These are phyloP conservation scores for Drosophila bipectinata DNA, from an alignment of 1,140 invertebrate species.

Conservation along the genomic window DNA sequence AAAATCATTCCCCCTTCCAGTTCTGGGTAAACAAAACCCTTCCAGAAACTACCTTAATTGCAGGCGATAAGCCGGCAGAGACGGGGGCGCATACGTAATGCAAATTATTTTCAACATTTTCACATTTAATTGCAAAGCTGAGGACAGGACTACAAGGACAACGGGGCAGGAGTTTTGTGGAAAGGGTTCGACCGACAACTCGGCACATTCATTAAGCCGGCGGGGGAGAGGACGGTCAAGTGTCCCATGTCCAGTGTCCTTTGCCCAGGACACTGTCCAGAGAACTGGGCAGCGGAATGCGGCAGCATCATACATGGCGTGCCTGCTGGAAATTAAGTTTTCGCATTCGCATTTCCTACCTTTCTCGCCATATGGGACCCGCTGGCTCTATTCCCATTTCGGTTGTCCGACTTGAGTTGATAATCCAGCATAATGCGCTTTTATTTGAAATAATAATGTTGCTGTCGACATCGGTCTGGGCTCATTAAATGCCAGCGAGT, in stretches of 20 bases:
- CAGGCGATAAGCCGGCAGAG: conserved; percentile 71
- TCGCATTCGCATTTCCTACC: conserved; percentile 79
- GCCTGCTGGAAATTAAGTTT: conserved; percentile 80
- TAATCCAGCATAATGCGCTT: conserved; percentile 83
- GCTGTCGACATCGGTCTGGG: conserved; percentile 76
- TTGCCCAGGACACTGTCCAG: neutral
- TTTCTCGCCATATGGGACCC: conserved; percentile 48
- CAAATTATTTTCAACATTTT: conserved; percentile 82
- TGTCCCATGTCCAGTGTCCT: conserved; percentile 33
- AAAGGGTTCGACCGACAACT: conserved; percentile 25
- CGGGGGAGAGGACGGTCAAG: conserved; percentile 35
- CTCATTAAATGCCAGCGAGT: conserved; percentile 65
- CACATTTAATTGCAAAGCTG: conserved; percentile 81
- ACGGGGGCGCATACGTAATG: conserved; percentile 73
- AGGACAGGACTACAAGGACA: conserved; percentile 13
- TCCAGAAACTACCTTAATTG: conserved; percentile 82
- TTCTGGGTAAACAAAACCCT: conserved; percentile 23
- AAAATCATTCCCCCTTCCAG: conserved; percentile 57
- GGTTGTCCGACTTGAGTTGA: conserved; percentile 59
- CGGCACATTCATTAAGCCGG: conserved; percentile 72
- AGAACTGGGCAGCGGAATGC: conserved; percentile 44
- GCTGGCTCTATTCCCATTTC: conserved; percentile 8
- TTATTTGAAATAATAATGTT: conserved; percentile 84
- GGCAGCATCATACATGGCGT: conserved; percentile 59
- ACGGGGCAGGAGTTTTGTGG: conserved; percentile 7